A percentile compares a stretch with the other conserved stretches of the same genome.
phyloP scores from a whole-genome alignment of 2,113 vertebrate genomes.

The Nycticryphes semicollaris region DNA sequence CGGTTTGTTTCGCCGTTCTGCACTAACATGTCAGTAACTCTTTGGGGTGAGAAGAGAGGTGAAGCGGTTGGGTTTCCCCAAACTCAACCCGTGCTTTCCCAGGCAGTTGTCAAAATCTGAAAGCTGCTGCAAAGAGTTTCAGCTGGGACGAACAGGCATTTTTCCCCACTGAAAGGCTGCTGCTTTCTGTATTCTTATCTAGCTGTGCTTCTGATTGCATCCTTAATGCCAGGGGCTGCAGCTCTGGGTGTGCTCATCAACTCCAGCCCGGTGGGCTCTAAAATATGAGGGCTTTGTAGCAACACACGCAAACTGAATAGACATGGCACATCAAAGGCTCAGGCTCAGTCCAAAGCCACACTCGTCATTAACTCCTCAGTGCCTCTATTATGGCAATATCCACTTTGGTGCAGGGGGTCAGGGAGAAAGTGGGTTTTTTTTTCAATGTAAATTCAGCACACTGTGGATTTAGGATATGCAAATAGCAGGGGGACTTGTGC shows the following conservation, averaged over 20 bases:
- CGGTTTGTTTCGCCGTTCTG: fast-evolving
- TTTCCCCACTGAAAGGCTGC: neutral
- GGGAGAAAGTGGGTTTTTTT: neutral
- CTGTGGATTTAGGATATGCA: neutral
- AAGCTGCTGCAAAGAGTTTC: neutral
- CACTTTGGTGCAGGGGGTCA: neutral
- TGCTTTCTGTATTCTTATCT: neutral
- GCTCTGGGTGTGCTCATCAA: neutral
- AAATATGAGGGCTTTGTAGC: neutral
- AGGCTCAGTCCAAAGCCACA: neutral
- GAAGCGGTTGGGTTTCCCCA: neutral
- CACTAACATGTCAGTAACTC: neutral
- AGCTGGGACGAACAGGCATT: neutral
- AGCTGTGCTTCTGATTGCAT: neutral
- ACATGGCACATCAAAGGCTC: neutral
- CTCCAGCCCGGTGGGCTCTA: neutral
- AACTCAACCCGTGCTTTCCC: fast-evolving
- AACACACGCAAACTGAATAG: neutral
- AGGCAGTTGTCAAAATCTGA: neutral
- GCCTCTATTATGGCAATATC: neutral
- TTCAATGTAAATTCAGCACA: neutral
- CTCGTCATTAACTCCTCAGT: neutral
- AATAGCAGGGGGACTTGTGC: too few species aligned
- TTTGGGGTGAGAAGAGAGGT: neutral
- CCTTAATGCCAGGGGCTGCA: fast-evolving